Evolutionary conservation across 2,113 vertebrate species (phyloP).

Genomic region (Rhombomys opimus): DNA sequence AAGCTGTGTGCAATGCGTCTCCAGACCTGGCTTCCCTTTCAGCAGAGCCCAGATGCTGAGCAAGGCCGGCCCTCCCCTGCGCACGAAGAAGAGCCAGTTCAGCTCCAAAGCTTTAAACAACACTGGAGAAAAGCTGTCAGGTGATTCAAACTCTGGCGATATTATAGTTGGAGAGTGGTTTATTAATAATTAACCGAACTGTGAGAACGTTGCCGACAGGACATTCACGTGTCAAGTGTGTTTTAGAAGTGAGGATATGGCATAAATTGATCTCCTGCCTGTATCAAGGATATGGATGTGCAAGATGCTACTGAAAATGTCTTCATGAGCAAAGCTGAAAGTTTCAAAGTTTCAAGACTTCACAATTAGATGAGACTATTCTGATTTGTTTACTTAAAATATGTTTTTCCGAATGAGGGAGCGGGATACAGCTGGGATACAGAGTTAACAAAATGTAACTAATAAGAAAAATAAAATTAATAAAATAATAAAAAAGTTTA

Average conservation of each 20-base stretch:
- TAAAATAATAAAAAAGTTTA: no score
- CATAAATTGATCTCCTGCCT: not conserved
- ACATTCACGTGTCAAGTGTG: not conserved
- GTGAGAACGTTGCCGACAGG: not conserved
- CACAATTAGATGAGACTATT: not conserved
- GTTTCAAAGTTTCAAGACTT: constrained; percentile 18
- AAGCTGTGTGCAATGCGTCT: not conserved
- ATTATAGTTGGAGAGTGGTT: not conserved
- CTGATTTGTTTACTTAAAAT: not conserved
- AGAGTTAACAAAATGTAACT: no score
- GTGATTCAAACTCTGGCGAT: not conserved
- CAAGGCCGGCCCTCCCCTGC: rapidly evolving
- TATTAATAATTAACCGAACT: not conserved
- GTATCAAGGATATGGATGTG: not conserved
- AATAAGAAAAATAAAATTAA: no score
- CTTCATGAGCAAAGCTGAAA: not conserved
- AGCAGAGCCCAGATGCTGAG: rapidly evolving
- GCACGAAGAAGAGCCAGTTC: not conserved
- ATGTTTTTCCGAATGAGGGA: constrained; percentile 31
- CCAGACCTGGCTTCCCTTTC: not conserved
- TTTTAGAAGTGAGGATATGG: constrained; percentile 16
- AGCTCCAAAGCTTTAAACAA: not conserved
- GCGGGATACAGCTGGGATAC: no score
- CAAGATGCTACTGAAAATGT: not conserved
- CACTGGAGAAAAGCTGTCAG: not conserved